Conservation (phyloP, 2,888 invertebrate genomes). For the Eristalis tenax region DNA sequence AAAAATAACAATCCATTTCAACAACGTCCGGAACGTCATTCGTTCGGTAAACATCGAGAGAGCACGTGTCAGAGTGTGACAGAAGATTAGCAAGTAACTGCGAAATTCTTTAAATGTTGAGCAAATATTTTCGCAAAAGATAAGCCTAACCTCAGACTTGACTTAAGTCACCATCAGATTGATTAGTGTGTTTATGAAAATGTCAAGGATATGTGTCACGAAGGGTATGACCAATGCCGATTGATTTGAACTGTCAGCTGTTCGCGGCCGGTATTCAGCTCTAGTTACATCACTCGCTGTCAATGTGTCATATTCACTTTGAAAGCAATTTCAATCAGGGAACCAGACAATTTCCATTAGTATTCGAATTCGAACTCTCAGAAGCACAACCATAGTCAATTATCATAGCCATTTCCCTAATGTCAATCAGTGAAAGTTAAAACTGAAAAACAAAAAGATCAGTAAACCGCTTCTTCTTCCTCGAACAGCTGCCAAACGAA, state of each 20-base stretch:
- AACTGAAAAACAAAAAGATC: background rate
- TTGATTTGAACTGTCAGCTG: background rate
- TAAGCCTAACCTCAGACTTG: background rate
- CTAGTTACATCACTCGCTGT: background rate
- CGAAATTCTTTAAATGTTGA: conserved; percentile 2
- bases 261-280: background rate
- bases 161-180: background rate
- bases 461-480: conserved; percentile 2
- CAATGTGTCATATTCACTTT: background rate
- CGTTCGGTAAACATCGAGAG: background rate
- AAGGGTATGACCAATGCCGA: too few relatives aligned
- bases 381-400: background rate
- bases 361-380: background rate
- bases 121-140: background rate
- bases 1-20: background rate
- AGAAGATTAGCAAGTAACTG: background rate
- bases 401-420: conserved; percentile 17
- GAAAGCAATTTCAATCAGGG: background rate
- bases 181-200: background rate
- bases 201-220: background rate
- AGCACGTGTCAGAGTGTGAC: background rate
- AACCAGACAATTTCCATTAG: background rate
- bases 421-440: conserved; percentile 53
- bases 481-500: background rate
- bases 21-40: background rate